Conservation (phyloP, 2,797 vertebrate genomes). For the Ptychobarbus kaznakovi region DNA sequence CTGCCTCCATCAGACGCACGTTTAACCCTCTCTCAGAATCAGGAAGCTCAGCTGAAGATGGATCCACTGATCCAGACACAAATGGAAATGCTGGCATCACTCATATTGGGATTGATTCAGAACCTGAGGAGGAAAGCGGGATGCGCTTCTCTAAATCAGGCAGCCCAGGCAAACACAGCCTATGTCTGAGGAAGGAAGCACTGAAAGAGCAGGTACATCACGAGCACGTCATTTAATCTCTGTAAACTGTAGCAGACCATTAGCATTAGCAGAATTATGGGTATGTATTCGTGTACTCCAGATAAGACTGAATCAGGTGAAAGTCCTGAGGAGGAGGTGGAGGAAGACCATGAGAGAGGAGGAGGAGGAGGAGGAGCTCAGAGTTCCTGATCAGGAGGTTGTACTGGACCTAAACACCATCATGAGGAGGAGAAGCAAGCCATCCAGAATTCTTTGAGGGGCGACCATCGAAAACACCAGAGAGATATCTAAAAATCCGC, state of each 20-base stretch:
- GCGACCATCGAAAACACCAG: constrained; percentile 94
- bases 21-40: not conserved
- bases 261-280: not conserved
- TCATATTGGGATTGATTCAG: constrained; percentile 12
- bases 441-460: constrained; percentile 98
- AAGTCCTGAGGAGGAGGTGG: constrained; percentile 56
- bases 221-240: not conserved
- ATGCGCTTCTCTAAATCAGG: not conserved
- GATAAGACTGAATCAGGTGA: constrained; percentile 25
- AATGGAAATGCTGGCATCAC: not conserved
- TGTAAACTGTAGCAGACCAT: not conserved
- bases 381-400: constrained; percentile 90
- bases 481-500: constrained; percentile 95
- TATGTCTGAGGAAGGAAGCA: constrained; percentile 18
- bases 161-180: constrained; percentile 14
- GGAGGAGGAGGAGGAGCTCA: constrained; percentile 86
- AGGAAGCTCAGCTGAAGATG: not conserved
- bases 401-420: constrained; percentile 85
- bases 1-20: not conserved
- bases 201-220: constrained; percentile 27
- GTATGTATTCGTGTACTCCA: not conserved
- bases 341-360: constrained; percentile 64
- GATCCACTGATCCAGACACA: not conserved
- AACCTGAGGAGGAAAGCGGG: constrained; percentile 29
- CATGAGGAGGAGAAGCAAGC: constrained; percentile 96